Conservation (phyloP, 2,797 vertebrate genomes). For the Hypotaenidia philippensis region DNA sequence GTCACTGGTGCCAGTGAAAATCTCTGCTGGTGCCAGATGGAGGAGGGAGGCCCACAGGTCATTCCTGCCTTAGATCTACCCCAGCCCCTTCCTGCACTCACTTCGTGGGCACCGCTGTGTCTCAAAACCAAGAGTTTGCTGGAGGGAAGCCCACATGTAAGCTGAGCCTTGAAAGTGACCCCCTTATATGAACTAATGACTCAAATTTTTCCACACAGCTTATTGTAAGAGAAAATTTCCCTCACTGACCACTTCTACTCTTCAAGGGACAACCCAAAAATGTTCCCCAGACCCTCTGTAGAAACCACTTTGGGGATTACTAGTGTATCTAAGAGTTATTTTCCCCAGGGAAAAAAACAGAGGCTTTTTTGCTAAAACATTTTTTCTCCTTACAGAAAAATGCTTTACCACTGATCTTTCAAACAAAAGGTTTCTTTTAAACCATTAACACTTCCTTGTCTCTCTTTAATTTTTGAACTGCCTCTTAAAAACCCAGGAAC, state of each 20-base stretch:
- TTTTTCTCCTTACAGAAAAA: neutral
- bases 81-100: neutral
- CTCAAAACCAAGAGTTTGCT: neutral
- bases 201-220: neutral
- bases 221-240: neutral
- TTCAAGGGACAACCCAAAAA: neutral
- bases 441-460: neutral
- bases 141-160: neutral
- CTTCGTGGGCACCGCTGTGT: neutral
- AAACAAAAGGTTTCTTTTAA: neutral
- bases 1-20: neutral
- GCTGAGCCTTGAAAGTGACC: neutral
- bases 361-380: neutral
- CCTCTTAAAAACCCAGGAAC: neutral
- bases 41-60: neutral
- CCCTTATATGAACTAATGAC: neutral
- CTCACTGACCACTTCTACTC: neutral
- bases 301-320: neutral
- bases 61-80: neutral
- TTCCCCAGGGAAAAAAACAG: neutral
- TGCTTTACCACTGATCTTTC: neutral
- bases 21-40: neutral
- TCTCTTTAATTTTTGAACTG: neutral
- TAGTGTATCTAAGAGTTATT: neutral
- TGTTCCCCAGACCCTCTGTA: neutral